Conservation (phyloP, 2,888 invertebrate species). For the Aphidoletes aphidimyza region DNA sequence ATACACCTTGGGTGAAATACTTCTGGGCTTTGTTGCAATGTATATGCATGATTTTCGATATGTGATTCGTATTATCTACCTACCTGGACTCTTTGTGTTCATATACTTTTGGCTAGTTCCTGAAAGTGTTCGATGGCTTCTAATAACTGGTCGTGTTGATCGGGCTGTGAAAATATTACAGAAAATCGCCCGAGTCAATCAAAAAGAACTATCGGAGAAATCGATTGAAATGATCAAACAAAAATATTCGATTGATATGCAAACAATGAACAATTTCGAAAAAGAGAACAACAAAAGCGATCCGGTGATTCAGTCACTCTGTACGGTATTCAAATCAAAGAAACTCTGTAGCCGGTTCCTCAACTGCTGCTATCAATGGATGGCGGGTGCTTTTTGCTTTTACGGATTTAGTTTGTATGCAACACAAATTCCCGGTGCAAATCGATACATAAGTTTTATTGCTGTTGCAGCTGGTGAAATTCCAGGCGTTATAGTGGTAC, state of each 20-base stretch:
- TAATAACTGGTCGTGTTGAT: conserved; percentile 71
- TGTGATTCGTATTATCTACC: conserved; percentile 73
- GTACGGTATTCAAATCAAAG: no score
- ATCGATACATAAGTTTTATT: no score
- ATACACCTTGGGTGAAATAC: conserved; percentile 74
- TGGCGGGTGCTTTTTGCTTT: no score
- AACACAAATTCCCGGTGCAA: no score
- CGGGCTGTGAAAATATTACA: conserved; percentile 71
- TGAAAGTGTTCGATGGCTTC: conserved; percentile 81
- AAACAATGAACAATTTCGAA: not conserved
- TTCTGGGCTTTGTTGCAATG: conserved; percentile 76
- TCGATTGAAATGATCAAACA: conserved; percentile 61
- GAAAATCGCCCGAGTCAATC: conserved; percentile 74
- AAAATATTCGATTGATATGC: not conserved
- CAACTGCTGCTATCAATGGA: no score
- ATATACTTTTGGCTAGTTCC: conserved; percentile 76
- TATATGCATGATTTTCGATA: conserved; percentile 75
- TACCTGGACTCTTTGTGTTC: conserved; percentile 75
- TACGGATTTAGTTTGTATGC: no score
- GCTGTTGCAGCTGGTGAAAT: no score
- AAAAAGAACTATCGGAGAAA: conserved; percentile 70
- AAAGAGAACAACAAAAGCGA: not conserved
- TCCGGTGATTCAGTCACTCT: conserved; percentile 55
- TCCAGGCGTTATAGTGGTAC: no score
- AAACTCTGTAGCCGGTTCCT: no score